Evolutionary conservation across 2,888 invertebrate species (phyloP), one percentile per base, ranked within the genome.

Genomic region (Agrilus mali): DNA sequence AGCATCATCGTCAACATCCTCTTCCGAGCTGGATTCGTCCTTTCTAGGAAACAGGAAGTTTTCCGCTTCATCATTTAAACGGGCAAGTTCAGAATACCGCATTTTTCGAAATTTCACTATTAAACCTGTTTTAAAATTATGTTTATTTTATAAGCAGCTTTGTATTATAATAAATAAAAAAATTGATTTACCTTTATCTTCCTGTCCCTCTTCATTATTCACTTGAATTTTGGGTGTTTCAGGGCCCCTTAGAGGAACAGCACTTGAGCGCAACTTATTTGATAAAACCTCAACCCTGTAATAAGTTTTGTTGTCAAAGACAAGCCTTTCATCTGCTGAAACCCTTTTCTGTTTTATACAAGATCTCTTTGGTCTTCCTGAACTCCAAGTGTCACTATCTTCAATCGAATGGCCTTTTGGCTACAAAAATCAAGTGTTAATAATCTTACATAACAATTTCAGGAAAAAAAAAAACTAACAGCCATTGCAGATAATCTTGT

Each of bases 41-140:
- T 77, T 72, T 52, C 76, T 79, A 0, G 86, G 82, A 59, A 89
- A 89, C 77, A 89, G 80, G 59, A 89, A 89, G 53, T 83, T 87
- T 55, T 87, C 87, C 0, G 89, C 89, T 61, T 89, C 88, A 53
- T 86, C 85, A 56, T 86, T 87, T 38, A 89, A 64, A 40, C 81
- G 74, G 1, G 80, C 78, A 40, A 88, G 59, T 61, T 87, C 86
- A 0, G 85, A 80, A 40, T 77, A 75, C 4, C 86, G 70, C 14
- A 86, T 77, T 49, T 84, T 82, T 41, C 79, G 77, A 55, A 86
- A 83, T 56, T 85, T 82, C 1, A 86, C 84, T 16, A 84, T 82
- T 20, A 83, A 68, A 1, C 77, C 64, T 22, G 22, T 14, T 36
- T 67, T 63, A 42, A 14, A 27, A 37, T 31, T 16, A 44, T 7